These are phyloP conservation scores for Centrocercus urophasianus DNA, from an alignment of 2,113 vertebrate genomes.

Conservation along the genomic window DNA sequence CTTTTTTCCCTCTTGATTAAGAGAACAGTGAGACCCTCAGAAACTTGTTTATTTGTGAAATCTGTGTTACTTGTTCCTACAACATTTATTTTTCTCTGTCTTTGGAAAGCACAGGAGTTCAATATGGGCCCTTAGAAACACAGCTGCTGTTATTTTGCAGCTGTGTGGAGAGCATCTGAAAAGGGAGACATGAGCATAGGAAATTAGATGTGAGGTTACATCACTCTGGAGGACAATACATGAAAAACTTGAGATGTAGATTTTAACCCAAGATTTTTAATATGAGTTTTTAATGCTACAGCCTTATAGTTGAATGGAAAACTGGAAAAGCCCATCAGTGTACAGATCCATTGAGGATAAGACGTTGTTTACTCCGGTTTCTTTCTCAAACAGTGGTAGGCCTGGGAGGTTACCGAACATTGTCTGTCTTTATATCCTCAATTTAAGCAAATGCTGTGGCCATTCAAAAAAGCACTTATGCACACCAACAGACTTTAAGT, in stretches of 20 bases:
- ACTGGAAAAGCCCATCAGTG: background rate
- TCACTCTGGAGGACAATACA: slow-evolving; percentile 1
- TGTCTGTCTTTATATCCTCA: background rate
- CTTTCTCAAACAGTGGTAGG: background rate
- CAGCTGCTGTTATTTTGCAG: slow-evolving; percentile 52
- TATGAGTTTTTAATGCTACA: background rate
- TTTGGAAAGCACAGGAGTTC: slow-evolving; percentile 38
- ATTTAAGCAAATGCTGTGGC: slow-evolving; percentile 3
- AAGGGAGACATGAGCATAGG: background rate
- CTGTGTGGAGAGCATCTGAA: slow-evolving; percentile 3
- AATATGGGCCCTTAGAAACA: background rate
- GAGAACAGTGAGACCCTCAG: slow-evolving; percentile 16
- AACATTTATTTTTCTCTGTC: slow-evolving; percentile 3
- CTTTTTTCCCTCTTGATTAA: background rate
- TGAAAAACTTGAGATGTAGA: background rate
- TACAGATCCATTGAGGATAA: background rate
- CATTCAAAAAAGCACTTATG: slow-evolving; percentile 1
- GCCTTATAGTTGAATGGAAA: background rate
- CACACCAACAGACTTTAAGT: slow-evolving; percentile 9
- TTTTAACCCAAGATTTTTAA: slow-evolving; percentile 38
- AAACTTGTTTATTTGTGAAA: background rate
- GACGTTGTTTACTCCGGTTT: background rate
- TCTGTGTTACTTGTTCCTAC: background rate
- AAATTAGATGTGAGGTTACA: slow-evolving; percentile 14
- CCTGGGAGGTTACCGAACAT: background rate